These are phyloP conservation scores for Atherix ibis DNA, from an alignment of 2,888 invertebrate species.

Conservation along the genomic window DNA sequence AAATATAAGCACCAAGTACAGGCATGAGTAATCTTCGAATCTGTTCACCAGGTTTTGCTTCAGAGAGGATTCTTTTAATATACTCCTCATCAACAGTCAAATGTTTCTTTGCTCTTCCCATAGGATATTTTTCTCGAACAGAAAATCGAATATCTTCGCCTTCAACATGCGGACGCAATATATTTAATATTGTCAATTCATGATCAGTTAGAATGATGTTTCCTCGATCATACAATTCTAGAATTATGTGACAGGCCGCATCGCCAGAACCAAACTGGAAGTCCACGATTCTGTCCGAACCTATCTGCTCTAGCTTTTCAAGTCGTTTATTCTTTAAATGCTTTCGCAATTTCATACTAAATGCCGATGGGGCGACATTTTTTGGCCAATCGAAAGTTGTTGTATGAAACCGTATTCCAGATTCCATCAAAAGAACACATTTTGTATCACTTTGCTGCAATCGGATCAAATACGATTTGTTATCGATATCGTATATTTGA, in stretches of 20 bases:
- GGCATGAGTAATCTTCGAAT: slow-evolving; percentile 71
- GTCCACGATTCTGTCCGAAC: slow-evolving; percentile 85
- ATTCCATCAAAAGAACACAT: slow-evolving; percentile 76
- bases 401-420: slow-evolving; percentile 82
- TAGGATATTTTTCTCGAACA: slow-evolving; percentile 82
- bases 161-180: slow-evolving; percentile 82
- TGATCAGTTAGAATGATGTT: slow-evolving; percentile 90
- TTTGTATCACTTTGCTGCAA: slow-evolving; percentile 77
- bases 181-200: slow-evolving; percentile 77
- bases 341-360: slow-evolving; percentile 97
- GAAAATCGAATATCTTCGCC: slow-evolving; percentile 80
- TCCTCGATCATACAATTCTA: slow-evolving; percentile 91
- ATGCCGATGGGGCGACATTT: slow-evolving; percentile 85
- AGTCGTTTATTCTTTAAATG: slow-evolving; percentile 91
- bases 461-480: slow-evolving; percentile 85
- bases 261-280: slow-evolving; percentile 89
- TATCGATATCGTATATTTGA: slow-evolving; percentile 96
- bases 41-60: slow-evolving; percentile 54
- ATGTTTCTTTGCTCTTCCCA: slow-evolving; percentile 53
- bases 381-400: slow-evolving; percentile 99
- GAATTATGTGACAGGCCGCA: slow-evolving; percentile 84
- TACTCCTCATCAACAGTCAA: slow-evolving; percentile 38
- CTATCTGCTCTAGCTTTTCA: slow-evolving; percentile 71
- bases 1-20: slow-evolving; percentile 58
- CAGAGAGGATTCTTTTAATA: slow-evolving; percentile 41